A percentile compares a stretch with the other conserved stretches of the same genome.
These are phyloP conservation scores for Deilephila elpenor DNA, from an alignment of 2,888 invertebrate genomes.

Conservation along the genomic window DNA sequence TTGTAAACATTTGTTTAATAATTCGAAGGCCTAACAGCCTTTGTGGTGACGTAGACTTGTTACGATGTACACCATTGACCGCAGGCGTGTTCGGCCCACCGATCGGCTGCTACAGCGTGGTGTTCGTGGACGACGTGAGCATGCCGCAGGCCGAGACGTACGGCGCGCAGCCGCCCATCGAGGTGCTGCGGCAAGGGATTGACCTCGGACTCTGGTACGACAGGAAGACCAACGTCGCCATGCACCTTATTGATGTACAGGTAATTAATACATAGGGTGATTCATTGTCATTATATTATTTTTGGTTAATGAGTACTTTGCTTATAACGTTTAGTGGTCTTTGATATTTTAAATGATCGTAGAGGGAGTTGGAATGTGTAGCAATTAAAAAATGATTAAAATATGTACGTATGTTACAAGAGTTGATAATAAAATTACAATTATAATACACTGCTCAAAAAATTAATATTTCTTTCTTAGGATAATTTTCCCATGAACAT, in stretches of 20 bases:
- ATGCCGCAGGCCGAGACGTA: conserved; percentile 96
- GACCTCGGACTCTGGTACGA: conserved; percentile 97
- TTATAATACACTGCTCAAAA: too few species aligned
- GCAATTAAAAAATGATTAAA: too few species aligned
- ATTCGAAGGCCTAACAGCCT: too few species aligned
- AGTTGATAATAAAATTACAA: too few species aligned
- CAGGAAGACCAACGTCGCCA: conserved; percentile 90
- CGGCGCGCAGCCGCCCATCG: conserved; percentile 97
- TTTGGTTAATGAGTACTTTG: background rate
- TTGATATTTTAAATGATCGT: too few species aligned
- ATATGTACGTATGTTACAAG: too few species aligned
- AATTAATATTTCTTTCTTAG: too few species aligned
- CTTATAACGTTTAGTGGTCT: too few species aligned
- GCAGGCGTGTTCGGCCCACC: conserved; percentile 95
- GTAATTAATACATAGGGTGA: conserved; percentile 62
- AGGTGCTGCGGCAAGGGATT: conserved; percentile 94
- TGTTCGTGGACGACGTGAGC: conserved; percentile 98
- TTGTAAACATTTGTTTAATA: too few species aligned
- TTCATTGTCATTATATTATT: background rate
- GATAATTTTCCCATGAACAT: too few species aligned
- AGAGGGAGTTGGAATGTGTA: too few species aligned
- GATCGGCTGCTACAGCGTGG: conserved; percentile 93
- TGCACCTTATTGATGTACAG: conserved; percentile 94
- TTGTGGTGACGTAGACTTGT: background rate
- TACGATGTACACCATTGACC: background rate